A percentile compares a stretch with the other conserved stretches of the same genome.
Conservation (phyloP, 2,113 vertebrate genomes). For the Tenebrosternarchus preto region DNA sequence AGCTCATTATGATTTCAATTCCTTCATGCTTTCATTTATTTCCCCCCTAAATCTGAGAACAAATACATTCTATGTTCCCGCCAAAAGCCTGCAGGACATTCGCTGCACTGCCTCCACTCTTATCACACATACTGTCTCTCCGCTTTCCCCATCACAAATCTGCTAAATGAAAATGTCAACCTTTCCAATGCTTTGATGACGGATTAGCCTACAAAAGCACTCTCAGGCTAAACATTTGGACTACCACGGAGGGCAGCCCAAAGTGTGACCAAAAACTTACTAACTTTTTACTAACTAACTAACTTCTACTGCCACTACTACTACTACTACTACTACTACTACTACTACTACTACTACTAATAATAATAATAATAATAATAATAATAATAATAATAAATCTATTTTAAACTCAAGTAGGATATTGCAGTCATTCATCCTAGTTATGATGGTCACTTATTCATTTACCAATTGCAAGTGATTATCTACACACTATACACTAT, state of each 20-base stretch:
- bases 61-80: constrained; percentile 45
- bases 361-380: too few relatives aligned
- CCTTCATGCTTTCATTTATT: constrained; percentile 47
- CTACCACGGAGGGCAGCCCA: not conserved
- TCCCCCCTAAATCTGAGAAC: constrained; percentile 49
- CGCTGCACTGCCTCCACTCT: constrained; percentile 30
- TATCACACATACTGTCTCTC: constrained; percentile 57
- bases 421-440: not conserved
- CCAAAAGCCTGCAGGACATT: constrained; percentile 44
- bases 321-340: too few relatives aligned
- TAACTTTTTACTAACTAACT: too few relatives aligned
- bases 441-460: constrained; percentile 1
- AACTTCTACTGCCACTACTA: too few relatives aligned
- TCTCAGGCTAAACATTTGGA: not conserved
- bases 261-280: too few relatives aligned
- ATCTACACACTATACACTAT: not conserved
- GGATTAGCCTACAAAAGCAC: not conserved
- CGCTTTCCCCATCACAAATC: constrained; percentile 41
- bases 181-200: constrained; percentile 38
- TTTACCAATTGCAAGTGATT: not conserved
- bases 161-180: constrained; percentile 48
- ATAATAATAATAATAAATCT: too few relatives aligned
- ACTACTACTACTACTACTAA: too few relatives aligned
- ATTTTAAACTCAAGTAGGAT: too few relatives aligned
- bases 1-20: constrained; percentile 55